Percentiles rank a stretch among this genome's conserved stretches.
Evolutionary conservation across 2,888 invertebrate genomes (phyloP).

Genomic region (Diloba caeruleocephala): DNA sequence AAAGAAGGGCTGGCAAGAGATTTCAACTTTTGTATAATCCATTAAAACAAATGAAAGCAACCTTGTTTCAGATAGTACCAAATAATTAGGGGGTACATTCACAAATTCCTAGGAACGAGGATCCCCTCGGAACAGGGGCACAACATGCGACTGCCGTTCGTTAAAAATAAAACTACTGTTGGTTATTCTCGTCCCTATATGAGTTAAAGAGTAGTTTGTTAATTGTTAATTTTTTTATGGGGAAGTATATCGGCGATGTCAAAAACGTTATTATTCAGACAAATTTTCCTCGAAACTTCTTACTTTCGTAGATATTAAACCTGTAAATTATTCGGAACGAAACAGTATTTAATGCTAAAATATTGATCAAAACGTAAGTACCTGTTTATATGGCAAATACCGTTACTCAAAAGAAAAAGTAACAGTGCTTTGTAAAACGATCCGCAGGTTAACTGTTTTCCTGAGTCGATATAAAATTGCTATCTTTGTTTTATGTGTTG

Average conservation of each 20-base stretch:
- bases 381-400: slow-evolving; percentile 17
- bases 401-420: slow-evolving; percentile 24
- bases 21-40: too few species aligned
- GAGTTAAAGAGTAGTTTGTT: background rate
- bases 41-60: too few species aligned
- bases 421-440: slow-evolving; percentile 19
- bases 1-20: too few species aligned
- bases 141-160: background rate
- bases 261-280: background rate
- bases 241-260: background rate
- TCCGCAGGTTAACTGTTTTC: slow-evolving; percentile 10
- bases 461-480: slow-evolving; percentile 6
- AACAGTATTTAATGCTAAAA: slow-evolving; percentile 13
- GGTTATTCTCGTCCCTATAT: background rate
- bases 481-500: slow-evolving; percentile 3
- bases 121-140: too few species aligned
- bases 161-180: slow-evolving; percentile 1
- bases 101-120: too few species aligned
- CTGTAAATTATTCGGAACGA: slow-evolving; percentile 11
- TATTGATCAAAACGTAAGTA: slow-evolving; percentile 21
- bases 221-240: background rate
- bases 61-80: too few species aligned
- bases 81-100: too few species aligned
- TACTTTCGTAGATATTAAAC: slow-evolving; percentile 12
- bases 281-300: slow-evolving; percentile 7